Evolutionary conservation across 2,113 vertebrate genomes (phyloP).

Genomic region (Leucopsar rothschildi): DNA sequence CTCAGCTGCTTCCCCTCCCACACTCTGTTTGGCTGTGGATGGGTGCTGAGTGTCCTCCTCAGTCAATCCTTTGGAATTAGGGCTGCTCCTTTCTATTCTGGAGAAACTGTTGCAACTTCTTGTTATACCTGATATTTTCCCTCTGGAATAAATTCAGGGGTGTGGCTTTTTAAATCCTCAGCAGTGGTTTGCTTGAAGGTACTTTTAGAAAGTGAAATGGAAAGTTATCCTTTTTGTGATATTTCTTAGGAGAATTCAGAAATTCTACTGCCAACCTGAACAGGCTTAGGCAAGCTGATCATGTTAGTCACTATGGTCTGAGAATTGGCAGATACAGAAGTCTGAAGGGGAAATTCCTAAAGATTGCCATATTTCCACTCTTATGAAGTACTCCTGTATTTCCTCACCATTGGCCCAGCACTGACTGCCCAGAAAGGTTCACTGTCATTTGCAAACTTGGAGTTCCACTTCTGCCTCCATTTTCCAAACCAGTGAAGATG

Average conservation of each 20-base stretch:
- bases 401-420: background rate
- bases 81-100: background rate
- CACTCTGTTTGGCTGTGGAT: fast-evolving
- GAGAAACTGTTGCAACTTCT: background rate
- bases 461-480: background rate
- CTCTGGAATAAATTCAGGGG: background rate
- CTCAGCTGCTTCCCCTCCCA: background rate
- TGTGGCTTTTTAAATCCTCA: background rate
- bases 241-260: background rate
- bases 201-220: background rate
- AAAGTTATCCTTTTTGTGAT: background rate
- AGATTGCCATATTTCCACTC: background rate
- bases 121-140: background rate
- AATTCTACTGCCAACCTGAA: background rate
- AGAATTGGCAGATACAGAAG: background rate
- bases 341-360: background rate
- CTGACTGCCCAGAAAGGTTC: background rate
- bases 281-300: background rate
- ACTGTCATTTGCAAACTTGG: background rate
- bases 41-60: background rate
- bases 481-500: background rate
- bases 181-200: background rate
- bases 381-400: too few species aligned
- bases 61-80: background rate
- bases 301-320: background rate